These are phyloP conservation scores for Sesia apiformis DNA, from an alignment of 2,888 invertebrate genomes.

Conservation along the genomic window DNA sequence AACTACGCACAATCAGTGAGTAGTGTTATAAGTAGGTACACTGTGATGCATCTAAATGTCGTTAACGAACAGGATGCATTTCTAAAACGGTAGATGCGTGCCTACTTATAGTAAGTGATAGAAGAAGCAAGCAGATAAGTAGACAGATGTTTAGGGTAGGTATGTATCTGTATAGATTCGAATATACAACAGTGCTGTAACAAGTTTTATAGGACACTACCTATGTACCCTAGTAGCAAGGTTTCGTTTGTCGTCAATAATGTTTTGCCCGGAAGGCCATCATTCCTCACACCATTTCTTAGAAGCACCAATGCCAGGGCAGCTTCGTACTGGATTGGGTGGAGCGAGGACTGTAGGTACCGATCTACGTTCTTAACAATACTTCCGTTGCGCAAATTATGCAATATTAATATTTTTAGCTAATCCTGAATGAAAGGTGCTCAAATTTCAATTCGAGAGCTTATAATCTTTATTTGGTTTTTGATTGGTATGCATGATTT, in stretches of 20 bases:
- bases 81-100: too few relatives aligned
- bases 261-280: conserved; percentile 32
- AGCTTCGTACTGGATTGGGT: conserved; percentile 39
- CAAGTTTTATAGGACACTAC: conserved; percentile 1
- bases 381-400: conserved; percentile 29
- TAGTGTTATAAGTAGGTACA: too few relatives aligned
- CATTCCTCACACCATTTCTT: conserved; percentile 38
- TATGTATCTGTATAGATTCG: too few relatives aligned
- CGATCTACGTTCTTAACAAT: conserved; percentile 26
- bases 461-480: not conserved
- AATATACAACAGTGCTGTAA: conserved; percentile 1
- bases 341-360: conserved; percentile 44
- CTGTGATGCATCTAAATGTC: too few relatives aligned
- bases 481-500: not conserved
- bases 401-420: conserved; percentile 10
- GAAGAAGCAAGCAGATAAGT: too few relatives aligned
- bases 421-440: not conserved
- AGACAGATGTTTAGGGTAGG: too few relatives aligned
- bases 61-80: too few relatives aligned
- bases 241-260: conserved; percentile 38
- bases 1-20: too few relatives aligned
- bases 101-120: too few relatives aligned
- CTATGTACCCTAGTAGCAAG: conserved; percentile 17
- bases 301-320: conserved; percentile 47
- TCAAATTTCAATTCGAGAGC: not conserved